These are phyloP conservation scores for Zapus hudsonius DNA, from an alignment of 2,113 vertebrate genomes.

Conservation along the genomic window DNA sequence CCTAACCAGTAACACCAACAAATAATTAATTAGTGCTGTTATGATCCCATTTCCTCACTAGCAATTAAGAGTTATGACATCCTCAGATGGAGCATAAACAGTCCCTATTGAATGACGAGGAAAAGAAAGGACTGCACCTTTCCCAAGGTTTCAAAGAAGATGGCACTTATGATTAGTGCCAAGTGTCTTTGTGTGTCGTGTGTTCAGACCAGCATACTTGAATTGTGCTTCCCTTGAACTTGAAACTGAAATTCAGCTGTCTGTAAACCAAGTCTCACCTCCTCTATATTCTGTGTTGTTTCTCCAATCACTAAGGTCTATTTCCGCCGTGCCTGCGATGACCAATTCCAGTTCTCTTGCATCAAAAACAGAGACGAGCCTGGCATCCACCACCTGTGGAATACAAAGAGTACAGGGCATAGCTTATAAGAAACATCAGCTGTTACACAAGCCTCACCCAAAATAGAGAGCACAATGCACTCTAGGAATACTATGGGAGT, in stretches of 20 bases:
- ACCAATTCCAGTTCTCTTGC: slow-evolving; percentile 98
- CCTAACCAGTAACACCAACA: slow-evolving; percentile 13
- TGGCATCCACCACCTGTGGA: slow-evolving; percentile 95
- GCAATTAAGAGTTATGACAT: slow-evolving; percentile 57
- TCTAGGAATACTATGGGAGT: background rate
- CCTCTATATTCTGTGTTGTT: slow-evolving; percentile 99
- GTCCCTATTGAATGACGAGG: slow-evolving; percentile 8
- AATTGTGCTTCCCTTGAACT: background rate
- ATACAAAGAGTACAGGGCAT: slow-evolving; percentile 9
- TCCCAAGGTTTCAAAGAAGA: slow-evolving; percentile 36
- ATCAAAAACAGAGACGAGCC: slow-evolving; percentile 98
- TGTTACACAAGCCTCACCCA: background rate
- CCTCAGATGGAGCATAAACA: slow-evolving; percentile 6
- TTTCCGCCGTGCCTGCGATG: slow-evolving; percentile 98
- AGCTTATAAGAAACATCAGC: background rate
- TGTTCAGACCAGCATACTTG: background rate
- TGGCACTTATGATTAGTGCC: background rate
- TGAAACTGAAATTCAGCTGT: background rate
- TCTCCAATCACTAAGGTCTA: slow-evolving; percentile 97
- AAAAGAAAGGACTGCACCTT: slow-evolving; percentile 40
- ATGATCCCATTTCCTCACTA: slow-evolving; percentile 57
- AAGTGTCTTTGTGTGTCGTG: background rate
- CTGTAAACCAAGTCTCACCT: slow-evolving; percentile 85
- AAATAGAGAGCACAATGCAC: background rate
- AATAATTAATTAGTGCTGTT: slow-evolving; percentile 48